phyloP scores from a whole-genome alignment of 2,113 vertebrate species.

The Glaucidium brasilianum region DNA sequence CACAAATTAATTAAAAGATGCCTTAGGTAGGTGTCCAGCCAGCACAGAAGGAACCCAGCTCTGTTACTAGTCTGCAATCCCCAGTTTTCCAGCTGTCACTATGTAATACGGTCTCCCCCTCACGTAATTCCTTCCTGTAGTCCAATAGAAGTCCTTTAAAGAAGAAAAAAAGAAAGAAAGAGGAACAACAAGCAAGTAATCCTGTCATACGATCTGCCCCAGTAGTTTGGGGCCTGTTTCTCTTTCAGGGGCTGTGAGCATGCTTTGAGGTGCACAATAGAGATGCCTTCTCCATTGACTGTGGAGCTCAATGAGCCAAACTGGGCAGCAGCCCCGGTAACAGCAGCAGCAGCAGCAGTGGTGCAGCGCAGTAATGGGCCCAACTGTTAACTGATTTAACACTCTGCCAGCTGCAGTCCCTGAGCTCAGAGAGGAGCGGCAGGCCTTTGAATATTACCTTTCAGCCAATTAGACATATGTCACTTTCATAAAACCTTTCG shows the following conservation, averaged over 20 bases:
- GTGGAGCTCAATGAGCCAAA: slow-evolving; percentile 68
- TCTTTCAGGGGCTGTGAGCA: slow-evolving; percentile 65
- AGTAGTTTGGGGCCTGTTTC: slow-evolving; percentile 67
- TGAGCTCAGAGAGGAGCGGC: slow-evolving; percentile 35
- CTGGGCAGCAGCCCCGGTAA: slow-evolving; percentile 31
- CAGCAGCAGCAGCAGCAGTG: slow-evolving; percentile 65
- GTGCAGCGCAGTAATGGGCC: slow-evolving; percentile 61
- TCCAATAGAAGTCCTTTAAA: slow-evolving; percentile 51
- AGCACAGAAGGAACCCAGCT: slow-evolving; percentile 60
- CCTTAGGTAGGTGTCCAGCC: slow-evolving; percentile 46
- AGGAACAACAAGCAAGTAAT: slow-evolving; percentile 67
- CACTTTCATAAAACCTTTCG: slow-evolving; percentile 45
- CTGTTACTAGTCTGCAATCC: slow-evolving; percentile 56
- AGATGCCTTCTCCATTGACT: slow-evolving; percentile 65
- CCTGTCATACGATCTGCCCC: slow-evolving; percentile 68
- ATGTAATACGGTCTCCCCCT: slow-evolving; percentile 62
- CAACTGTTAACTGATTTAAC: slow-evolving; percentile 74
- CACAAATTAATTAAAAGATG: slow-evolving; percentile 67
- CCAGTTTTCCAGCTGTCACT: slow-evolving; percentile 70
- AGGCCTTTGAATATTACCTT: slow-evolving; percentile 69
- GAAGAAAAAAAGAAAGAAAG: slow-evolving; percentile 41
- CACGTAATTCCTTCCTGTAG: slow-evolving; percentile 59
- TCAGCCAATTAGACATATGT: slow-evolving; percentile 73
- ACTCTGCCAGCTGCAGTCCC: slow-evolving; percentile 72
- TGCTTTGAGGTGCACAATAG: slow-evolving; percentile 72